These are phyloP conservation scores for Danio choprae DNA, from an alignment of 2,797 vertebrate genomes.

Conservation along the genomic window DNA sequence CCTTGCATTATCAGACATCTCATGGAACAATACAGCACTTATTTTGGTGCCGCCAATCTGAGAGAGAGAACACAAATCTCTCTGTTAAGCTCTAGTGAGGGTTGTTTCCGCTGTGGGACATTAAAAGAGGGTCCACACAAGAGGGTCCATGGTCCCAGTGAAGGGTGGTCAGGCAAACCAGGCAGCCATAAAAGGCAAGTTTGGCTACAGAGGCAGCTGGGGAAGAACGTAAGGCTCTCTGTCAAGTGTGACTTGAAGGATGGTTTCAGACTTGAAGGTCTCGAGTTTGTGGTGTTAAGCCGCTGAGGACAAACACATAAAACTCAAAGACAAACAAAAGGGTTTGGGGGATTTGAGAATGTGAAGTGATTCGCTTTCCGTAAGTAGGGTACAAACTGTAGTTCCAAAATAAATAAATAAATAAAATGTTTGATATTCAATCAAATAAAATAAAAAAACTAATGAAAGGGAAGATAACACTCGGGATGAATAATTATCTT, in stretches of 20 bases:
- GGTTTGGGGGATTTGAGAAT: background rate
- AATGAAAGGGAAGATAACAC: too few relatives aligned
- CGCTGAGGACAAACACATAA: background rate
- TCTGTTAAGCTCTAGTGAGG: slow-evolving; percentile 20
- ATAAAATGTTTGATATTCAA: too few relatives aligned
- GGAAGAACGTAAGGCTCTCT: slow-evolving; percentile 9
- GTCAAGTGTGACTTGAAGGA: slow-evolving; percentile 14
- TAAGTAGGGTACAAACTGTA: background rate
- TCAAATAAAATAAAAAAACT: too few relatives aligned
- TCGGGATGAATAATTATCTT: background rate
- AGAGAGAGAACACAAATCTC: slow-evolving; percentile 43
- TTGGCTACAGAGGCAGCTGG: slow-evolving; percentile 55
- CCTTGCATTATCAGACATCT: slow-evolving; percentile 27
- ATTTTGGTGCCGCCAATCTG: slow-evolving; percentile 40
- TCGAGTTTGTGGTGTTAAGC: slow-evolving; percentile 13
- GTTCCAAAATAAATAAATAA: too few relatives aligned
- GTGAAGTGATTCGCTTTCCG: background rate
- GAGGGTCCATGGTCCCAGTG: slow-evolving; percentile 32
- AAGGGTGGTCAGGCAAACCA: slow-evolving; percentile 29
- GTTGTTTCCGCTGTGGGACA: slow-evolving; percentile 37
- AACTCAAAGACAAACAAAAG: background rate
- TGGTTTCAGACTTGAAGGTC: background rate
- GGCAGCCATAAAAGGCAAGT: slow-evolving; percentile 23
- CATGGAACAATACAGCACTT: slow-evolving; percentile 39
- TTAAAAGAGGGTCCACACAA: slow-evolving; percentile 55